These are phyloP conservation scores for Lycorma delicatula DNA, from an alignment of 1,140 invertebrate species.

Conservation along the genomic window DNA sequence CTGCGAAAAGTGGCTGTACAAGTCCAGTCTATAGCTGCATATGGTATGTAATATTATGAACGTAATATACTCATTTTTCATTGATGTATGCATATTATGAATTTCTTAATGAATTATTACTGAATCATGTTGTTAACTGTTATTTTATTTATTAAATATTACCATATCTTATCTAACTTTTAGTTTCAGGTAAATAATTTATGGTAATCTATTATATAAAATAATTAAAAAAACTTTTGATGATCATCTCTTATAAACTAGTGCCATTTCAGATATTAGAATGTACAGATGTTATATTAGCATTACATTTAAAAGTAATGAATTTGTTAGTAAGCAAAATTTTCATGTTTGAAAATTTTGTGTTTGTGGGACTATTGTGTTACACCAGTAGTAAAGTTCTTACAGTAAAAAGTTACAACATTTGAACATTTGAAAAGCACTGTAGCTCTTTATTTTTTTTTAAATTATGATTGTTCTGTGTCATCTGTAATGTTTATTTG, in stretches of 20 bases:
- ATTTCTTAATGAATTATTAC: background rate
- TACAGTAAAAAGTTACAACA: no score
- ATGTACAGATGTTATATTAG: no score
- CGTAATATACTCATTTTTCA: background rate
- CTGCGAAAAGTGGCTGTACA: constrained; percentile 76
- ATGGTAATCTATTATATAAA: background rate
- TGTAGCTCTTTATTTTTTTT: no score
- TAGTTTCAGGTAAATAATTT: background rate
- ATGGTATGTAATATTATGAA: constrained; percentile 52
- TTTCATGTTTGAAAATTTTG: no score
- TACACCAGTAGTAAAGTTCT: no score
- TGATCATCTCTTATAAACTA: background rate
- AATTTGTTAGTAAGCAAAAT: no score
- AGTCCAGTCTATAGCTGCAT: constrained; percentile 85
- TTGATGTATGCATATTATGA: background rate
- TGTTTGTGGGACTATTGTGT: no score
- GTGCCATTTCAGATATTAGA: no score
- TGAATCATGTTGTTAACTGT: background rate
- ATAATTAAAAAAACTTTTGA: background rate
- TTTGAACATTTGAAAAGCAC: no score
- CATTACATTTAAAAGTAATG: no score
- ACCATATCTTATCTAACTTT: background rate
- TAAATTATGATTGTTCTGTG: no score
- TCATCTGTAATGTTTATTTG: no score
- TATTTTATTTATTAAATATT: constrained; percentile 18